Percentiles rank a stretch among this genome's conserved stretches.
phyloP scores from a whole-genome alignment of 2,797 vertebrate genomes.

The Eupleurogrammus muticus region DNA sequence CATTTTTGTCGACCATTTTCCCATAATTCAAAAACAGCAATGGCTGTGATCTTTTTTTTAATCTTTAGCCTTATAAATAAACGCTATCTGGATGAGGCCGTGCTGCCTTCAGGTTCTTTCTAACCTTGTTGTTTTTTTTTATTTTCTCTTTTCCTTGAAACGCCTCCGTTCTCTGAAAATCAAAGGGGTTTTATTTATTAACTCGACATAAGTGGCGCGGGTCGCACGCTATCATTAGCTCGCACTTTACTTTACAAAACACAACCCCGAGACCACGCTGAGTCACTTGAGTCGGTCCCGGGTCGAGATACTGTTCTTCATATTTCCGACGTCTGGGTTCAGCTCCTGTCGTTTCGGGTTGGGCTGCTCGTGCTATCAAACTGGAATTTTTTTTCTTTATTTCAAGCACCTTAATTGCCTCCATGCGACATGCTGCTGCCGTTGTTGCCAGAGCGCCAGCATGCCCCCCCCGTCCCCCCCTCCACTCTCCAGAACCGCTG shows the following conservation, averaged over 20 bases:
- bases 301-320: neutral
- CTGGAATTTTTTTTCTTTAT: neutral
- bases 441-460: neutral
- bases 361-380: neutral
- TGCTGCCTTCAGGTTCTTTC: neutral
- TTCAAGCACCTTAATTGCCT: conserved; percentile 6
- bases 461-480: neutral
- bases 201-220: neutral
- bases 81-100: neutral
- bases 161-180: neutral
- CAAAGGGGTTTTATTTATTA: neutral
- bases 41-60: neutral
- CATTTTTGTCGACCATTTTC: no score
- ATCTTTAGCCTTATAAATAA: neutral
- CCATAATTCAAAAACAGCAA: neutral
- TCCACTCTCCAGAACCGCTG: no score
- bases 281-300: neutral
- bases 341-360: neutral
- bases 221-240: neutral
- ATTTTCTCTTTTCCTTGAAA: neutral
- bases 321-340: neutral
- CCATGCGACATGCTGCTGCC: neutral
- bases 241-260: neutral
- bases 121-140: neutral
- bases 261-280: neutral